Base-by-base conservation (phyloP, 2,888 invertebrate genomes). In the Pedicia rivosa region DNA sequence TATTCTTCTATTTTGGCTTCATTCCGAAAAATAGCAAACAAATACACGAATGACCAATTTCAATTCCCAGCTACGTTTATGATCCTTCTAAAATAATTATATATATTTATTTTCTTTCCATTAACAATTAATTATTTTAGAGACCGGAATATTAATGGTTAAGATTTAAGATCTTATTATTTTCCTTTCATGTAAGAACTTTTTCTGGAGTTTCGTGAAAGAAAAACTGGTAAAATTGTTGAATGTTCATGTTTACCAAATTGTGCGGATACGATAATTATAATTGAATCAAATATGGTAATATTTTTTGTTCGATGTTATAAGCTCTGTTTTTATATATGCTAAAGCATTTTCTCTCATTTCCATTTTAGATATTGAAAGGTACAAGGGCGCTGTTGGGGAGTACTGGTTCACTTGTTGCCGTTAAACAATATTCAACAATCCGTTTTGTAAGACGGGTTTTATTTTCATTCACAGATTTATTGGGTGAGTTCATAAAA, bases 381-480 rank as follows among this genome's bases (percentile, higher is more conserved):
- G 51, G 52, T 0, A 47, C 56, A 0, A 49, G 46, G 17, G 44
- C 46, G 12, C 40, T 58, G 15, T 42, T 57, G 1, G 50, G 53
- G 1, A 36, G 44, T n/a, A 43, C 41, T 12, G 50, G 50, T 1
- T 42, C 40, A 13, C 17, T 40, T 7, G 22, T 54, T 3, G 38
- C 47, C 1, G 44, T 54, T 17, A 51, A 47, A 33, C 44, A 38
- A 13, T 54, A 51, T 50, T 55, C 57, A 5, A 41, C 45, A 5
- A 41, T 46, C 35, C 52, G 58, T 14, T 52, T 52, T 8, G 54
- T 52, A 14, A 46, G 61, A 0, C 54, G 57, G 41, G 50, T 58
- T 2, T 50, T 60, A 34, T 60, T 57, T 41, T 56, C 58, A 2
- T 48, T 60, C 30, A 56, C 55, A 0, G 61, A 61, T 50, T 50